phyloP scores from a whole-genome alignment of 2,797 vertebrate species.

The Ctenosaura bakeri region DNA sequence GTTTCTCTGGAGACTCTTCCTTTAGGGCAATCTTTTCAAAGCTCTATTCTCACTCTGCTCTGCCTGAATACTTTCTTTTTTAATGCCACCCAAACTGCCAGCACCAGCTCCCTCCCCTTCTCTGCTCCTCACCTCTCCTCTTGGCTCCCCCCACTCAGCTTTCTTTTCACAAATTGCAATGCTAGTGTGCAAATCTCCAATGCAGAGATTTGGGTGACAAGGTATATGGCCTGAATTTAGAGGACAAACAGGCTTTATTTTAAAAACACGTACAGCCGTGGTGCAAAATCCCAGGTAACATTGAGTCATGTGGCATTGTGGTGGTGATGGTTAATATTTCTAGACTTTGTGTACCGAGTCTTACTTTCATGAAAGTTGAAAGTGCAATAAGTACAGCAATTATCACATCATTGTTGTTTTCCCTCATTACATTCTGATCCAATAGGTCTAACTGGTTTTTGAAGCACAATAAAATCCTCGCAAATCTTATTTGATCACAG shows the following conservation, averaged over 20 bases:
- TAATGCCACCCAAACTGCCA: slow-evolving; percentile 88
- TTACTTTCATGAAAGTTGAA: not conserved
- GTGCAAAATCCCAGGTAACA: not conserved
- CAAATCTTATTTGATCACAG: not conserved
- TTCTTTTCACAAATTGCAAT: slow-evolving; percentile 57
- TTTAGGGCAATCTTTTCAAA: slow-evolving; percentile 85
- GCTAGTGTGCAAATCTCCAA: slow-evolving; percentile 46
- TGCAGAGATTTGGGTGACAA: slow-evolving; percentile 44
- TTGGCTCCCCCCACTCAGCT: slow-evolving; percentile 44
- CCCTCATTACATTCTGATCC: not conserved
- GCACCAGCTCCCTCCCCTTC: slow-evolving; percentile 50
- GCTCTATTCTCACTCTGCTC: slow-evolving; percentile 86
- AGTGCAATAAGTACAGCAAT: too few relatives aligned
- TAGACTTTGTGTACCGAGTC: not conserved
- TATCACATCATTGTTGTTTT: not conserved
- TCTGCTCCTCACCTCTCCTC: slow-evolving; percentile 30
- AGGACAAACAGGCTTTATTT: not conserved
- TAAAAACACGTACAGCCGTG: not conserved
- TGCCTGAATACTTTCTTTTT: slow-evolving; percentile 78
- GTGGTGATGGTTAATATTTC: not conserved
- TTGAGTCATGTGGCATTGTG: not conserved
- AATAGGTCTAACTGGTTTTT: not conserved
- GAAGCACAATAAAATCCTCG: not conserved
- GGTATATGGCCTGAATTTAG: not conserved
- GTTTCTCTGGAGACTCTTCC: slow-evolving; percentile 85